phyloP scores from a whole-genome alignment of 2,113 vertebrate genomes.

The Excalfactoria chinensis region DNA sequence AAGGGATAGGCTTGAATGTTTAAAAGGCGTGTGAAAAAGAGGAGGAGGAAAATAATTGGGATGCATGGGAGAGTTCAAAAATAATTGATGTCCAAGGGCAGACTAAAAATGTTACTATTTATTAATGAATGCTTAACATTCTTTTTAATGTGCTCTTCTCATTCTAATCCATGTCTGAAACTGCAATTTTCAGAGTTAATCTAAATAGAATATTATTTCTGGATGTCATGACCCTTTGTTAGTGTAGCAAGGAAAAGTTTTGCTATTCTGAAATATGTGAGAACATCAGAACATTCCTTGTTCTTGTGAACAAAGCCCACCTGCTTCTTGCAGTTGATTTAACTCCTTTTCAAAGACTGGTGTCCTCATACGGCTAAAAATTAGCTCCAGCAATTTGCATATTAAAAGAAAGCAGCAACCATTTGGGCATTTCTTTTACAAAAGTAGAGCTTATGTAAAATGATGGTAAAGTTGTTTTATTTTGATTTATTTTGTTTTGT shows the following conservation, averaged over 20 bases:
- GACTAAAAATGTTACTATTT: background rate
- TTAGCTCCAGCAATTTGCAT: background rate
- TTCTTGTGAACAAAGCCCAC: background rate
- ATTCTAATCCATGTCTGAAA: background rate
- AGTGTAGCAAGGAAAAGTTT: background rate
- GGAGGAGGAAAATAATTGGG: background rate
- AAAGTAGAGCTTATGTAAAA: background rate
- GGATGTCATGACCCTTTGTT: background rate
- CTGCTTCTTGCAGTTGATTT: background rate
- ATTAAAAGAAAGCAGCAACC: background rate
- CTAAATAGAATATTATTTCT: background rate
- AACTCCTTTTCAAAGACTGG: background rate
- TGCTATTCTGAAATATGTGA: background rate
- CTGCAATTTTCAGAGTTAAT: background rate
- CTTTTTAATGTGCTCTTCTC: background rate
- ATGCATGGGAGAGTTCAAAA: background rate
- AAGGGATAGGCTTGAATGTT: background rate
- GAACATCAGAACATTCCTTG: background rate
- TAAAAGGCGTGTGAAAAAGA: background rate
- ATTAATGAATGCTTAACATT: background rate
- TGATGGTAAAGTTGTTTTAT: background rate
- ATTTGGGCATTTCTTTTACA: background rate
- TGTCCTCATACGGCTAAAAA: fast-evolving
- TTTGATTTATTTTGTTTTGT: background rate
- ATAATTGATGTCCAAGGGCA: background rate